Evolutionary conservation across 2,797 vertebrate species (phyloP).

Genomic region (Oreonectes daqikongensis): DNA sequence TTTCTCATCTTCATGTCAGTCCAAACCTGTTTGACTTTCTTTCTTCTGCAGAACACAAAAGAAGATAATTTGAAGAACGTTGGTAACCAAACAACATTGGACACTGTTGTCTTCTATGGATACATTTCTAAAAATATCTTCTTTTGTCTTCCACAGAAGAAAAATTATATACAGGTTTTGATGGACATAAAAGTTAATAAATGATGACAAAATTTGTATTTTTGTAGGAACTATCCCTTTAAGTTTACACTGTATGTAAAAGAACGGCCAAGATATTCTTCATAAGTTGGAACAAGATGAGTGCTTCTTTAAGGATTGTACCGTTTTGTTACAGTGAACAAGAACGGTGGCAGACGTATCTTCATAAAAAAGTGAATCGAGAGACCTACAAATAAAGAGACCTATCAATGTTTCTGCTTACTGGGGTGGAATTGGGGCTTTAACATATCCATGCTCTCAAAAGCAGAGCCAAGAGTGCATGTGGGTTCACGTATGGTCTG

Average conservation of each 20-base stretch:
- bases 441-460: slow-evolving; percentile 60
- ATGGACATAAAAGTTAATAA: too few species aligned
- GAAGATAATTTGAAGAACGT: too few species aligned
- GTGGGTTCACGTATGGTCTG: slow-evolving; percentile 59
- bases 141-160: too few species aligned
- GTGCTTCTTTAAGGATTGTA: background rate
- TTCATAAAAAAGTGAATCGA: slow-evolving; percentile 53
- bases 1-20: too few species aligned
- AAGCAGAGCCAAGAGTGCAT: slow-evolving; percentile 59
- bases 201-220: too few species aligned
- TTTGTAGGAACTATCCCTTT: too few species aligned
- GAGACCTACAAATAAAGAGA: slow-evolving; percentile 36
- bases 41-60: too few species aligned
- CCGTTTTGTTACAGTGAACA: background rate
- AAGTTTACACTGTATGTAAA: background rate
- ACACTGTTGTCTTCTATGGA: too few species aligned
- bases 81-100: too few species aligned
- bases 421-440: slow-evolving; percentile 66
- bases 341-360: background rate
- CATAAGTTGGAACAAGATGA: background rate
- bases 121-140: background rate
- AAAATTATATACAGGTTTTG: too few species aligned
- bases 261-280: too few species aligned
- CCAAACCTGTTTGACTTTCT: too few species aligned
- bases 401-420: slow-evolving; percentile 63